phyloP scores from a whole-genome alignment of 2,113 vertebrate species.

The Spermophilus dauricus region DNA sequence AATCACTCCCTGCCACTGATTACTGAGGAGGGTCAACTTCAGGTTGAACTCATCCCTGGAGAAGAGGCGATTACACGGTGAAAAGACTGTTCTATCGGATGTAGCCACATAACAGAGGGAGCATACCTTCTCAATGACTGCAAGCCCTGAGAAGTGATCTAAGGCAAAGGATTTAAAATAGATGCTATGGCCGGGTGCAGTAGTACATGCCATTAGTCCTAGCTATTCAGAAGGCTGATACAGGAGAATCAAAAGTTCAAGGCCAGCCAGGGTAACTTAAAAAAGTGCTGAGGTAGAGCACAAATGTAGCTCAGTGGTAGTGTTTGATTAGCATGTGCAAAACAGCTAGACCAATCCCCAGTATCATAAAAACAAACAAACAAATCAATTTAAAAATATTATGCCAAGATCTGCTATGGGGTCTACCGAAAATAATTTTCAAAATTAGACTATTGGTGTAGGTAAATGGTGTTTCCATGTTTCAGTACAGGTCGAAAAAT shows the following conservation, averaged over 20 bases:
- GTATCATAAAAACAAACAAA: background rate
- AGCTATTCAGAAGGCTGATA: background rate
- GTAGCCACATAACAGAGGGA: accelerated
- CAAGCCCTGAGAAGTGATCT: background rate
- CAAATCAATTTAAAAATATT: background rate
- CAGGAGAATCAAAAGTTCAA: too few species aligned
- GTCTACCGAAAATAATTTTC: background rate
- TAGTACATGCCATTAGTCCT: background rate
- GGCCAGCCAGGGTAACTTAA: background rate
- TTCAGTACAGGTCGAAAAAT: background rate
- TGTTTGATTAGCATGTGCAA: background rate
- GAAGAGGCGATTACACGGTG: background rate
- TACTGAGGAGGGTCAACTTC: constrained; percentile 95
- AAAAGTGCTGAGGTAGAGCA: background rate
- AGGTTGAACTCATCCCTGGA: constrained; percentile 95
- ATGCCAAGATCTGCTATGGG: background rate
- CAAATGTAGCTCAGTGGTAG: background rate
- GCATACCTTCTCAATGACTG: accelerated
- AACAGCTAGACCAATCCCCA: background rate
- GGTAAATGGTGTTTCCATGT: background rate
- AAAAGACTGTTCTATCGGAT: background rate
- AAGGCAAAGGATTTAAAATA: background rate
- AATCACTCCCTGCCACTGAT: constrained; percentile 98
- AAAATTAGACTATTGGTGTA: background rate
- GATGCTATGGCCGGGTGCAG: background rate